Conservation (phyloP, 2,113 vertebrate genomes). For the Phrynosoma blainvillii region DNA sequence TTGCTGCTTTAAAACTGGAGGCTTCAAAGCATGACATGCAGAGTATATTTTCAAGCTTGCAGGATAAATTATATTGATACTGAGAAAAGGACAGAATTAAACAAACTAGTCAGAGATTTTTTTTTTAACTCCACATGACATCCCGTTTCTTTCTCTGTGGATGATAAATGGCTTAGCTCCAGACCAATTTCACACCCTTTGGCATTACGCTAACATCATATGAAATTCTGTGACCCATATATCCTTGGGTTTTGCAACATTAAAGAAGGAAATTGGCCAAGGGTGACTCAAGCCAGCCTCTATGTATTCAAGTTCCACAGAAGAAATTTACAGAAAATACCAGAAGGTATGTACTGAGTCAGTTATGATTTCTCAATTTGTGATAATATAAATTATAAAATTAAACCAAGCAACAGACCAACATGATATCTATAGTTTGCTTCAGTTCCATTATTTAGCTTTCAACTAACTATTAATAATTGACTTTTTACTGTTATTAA, state of each 20-base stretch:
- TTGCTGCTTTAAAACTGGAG: neutral
- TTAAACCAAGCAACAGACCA: neutral
- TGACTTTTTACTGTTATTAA: too few relatives aligned
- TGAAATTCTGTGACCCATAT: conserved; percentile 19
- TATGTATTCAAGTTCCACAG: neutral
- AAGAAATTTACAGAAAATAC: neutral
- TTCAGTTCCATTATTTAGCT: neutral
- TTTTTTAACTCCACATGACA: conserved; percentile 14
- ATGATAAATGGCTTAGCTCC: conserved; percentile 27
- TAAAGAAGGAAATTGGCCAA: conserved; percentile 36
- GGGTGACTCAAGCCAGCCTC: conserved; percentile 11
- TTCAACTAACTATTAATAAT: neutral
- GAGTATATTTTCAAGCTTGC: neutral
- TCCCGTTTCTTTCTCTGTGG: neutral
- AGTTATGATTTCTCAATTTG: neutral
- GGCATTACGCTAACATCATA: conserved; percentile 15
- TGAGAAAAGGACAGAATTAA: conserved; percentile 2
- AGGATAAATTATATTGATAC: neutral
- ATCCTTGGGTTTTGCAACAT: conserved; percentile 1
- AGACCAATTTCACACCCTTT: conserved; percentile 40
- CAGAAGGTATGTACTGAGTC: neutral
- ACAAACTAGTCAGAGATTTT: neutral
- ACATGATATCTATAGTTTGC: neutral
- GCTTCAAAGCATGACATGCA: neutral
- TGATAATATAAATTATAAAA: neutral